A percentile compares a stretch with the other conserved stretches of the same genome.
These are phyloP conservation scores for Boulengeromyrus knoepffleri DNA, from an alignment of 2,113 vertebrate species.

Conservation along the genomic window DNA sequence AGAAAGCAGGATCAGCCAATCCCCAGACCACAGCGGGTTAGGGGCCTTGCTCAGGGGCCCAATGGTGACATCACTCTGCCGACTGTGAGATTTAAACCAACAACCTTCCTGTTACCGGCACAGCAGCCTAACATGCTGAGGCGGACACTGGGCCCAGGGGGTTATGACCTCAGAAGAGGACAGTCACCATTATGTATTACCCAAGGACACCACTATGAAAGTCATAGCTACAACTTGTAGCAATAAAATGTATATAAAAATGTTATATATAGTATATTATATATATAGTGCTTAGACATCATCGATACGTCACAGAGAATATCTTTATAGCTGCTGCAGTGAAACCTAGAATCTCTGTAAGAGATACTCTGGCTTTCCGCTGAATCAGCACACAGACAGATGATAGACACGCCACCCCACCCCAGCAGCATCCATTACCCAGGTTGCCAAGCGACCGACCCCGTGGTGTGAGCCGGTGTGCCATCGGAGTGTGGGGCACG, in stretches of 20 bases:
- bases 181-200: background rate
- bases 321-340: background rate
- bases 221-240: background rate
- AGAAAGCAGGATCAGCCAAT: background rate
- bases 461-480: slow-evolving; percentile 31
- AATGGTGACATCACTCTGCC: background rate
- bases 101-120: background rate
- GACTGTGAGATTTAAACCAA: background rate
- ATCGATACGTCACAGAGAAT: background rate
- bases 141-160: background rate
- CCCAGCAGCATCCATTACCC: background rate
- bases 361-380: background rate
- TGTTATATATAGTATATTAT: background rate
- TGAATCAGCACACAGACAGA: background rate
- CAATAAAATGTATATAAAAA: background rate
- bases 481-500: slow-evolving; percentile 51
- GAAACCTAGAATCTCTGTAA: background rate
- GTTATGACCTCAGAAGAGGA: background rate
- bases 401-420: too few species aligned
- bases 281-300: background rate
- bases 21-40: background rate
- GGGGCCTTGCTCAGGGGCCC: background rate
- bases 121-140: background rate
- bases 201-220: background rate
- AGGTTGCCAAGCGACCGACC: background rate